Base-by-base conservation (phyloP, 2,888 invertebrate species). In the Rhorus exstirpatorius region DNA sequence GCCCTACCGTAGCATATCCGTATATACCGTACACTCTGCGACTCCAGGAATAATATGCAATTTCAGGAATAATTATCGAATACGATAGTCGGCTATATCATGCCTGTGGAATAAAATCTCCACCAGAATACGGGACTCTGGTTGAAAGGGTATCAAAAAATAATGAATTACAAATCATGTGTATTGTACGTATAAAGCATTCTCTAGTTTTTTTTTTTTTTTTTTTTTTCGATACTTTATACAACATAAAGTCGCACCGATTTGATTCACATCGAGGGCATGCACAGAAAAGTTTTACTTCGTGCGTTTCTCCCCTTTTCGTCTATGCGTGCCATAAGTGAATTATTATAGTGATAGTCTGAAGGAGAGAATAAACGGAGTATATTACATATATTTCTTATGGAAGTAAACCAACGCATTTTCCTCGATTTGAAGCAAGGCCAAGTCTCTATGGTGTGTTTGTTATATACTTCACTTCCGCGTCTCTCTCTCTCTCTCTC, bases 401-500 rank as follows among this genome's bases (percentile, higher is more conserved):
- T 67, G 58, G 51, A 71, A 67, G 70, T 71, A 67, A 79, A 82
- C n/a, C 70, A 44, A 51, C 24, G 58, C 74, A 85, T 87, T 87
- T 87, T 87, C 88, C 89, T 71, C 84, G 89, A 89, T 89, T 90
- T 88, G 81, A 82, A 86, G 83, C 86, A 82, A 87, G 88, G 87
- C 88, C 88, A 17, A 51, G 61, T 31, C 24, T 38, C 24, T 51
- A 24, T 14, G 35, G n/a, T 51, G 35, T 51, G 31, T n/a, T n/a
- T 46, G 35, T 67, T 46, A 60, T 67, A 65, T 44, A 60, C 41
- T 67, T 17, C 31, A 78, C 82, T 78, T 74, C 78, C 78, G 72
- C 60, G 53, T 61, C 19, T 46, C 31, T 21, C 35, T 38, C 51
- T 38, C 71, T 49, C 41, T 10, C 61, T 51, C 35, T 19, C 38